A percentile compares a stretch with the other conserved stretches of the same genome.
Conservation (phyloP, 2,113 vertebrate species). For the Psephotus haematonotus region DNA sequence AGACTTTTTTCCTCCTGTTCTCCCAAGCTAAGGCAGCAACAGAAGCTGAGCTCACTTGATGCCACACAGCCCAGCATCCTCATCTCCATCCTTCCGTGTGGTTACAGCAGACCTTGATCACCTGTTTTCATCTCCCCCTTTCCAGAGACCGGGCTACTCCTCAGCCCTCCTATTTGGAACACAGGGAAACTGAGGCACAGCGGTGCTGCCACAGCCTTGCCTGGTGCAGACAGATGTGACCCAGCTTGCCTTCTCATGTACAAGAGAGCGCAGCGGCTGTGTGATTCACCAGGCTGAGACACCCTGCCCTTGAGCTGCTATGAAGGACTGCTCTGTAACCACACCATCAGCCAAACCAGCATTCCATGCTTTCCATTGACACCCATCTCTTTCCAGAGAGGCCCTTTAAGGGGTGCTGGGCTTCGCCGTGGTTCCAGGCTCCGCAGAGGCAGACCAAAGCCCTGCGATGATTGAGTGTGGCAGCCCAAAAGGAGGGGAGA, state of each 20-base stretch:
- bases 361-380: not conserved
- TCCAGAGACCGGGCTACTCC: not conserved
- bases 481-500: conserved; percentile 25
- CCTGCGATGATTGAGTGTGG: conserved; percentile 13
- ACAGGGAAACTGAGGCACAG: not conserved
- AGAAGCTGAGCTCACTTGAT: not conserved
- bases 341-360: accelerated
- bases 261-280: not conserved
- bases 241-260: not conserved
- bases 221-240: not conserved
- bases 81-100: not conserved
- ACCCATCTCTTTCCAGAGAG: not conserved
- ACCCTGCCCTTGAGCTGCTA: not conserved
- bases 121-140: not conserved
- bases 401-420: not conserved
- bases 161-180: not conserved
- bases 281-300: not conserved
- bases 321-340: not conserved
- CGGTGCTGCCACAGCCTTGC: not conserved
- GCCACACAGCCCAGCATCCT: not conserved
- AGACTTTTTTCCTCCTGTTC: not conserved
- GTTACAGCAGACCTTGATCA: not conserved
- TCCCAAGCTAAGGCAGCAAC: not conserved
- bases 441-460: not conserved
- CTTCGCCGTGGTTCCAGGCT: not conserved